A percentile compares a stretch with the other conserved stretches of the same genome.
These are phyloP conservation scores for Lymantria dispar DNA, from an alignment of 2,888 invertebrate species.

Conservation along the genomic window DNA sequence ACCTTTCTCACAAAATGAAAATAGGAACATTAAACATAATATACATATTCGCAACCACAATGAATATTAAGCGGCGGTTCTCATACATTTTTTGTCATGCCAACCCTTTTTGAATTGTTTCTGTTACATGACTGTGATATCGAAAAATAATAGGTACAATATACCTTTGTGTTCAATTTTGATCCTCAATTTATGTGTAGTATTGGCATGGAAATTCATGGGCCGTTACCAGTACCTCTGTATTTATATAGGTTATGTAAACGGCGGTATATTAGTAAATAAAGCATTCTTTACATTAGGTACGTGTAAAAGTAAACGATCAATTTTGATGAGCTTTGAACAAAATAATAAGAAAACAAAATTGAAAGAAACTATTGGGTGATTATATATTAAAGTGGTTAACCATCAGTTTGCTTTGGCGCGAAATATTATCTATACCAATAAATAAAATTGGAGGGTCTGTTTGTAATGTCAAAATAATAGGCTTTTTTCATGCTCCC, in stretches of 20 bases:
- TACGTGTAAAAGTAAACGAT: too few relatives aligned
- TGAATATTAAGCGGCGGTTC: constrained; percentile 35
- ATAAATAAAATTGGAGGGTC: too few relatives aligned
- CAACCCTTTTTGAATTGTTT: constrained; percentile 41
- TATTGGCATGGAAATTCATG: constrained; percentile 24
- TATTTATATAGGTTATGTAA: constrained; percentile 15
- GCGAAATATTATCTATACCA: too few relatives aligned
- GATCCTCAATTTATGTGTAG: constrained; percentile 33
- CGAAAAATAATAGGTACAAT: constrained; percentile 35
- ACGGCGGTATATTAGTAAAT: constrained; percentile 13
- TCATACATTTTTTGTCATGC: constrained; percentile 29
- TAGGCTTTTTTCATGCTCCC: too few relatives aligned
- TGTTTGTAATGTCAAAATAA: too few relatives aligned
- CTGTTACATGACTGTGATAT: constrained; percentile 29
- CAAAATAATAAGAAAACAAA: too few relatives aligned
- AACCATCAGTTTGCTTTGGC: too few relatives aligned
- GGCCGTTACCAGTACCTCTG: constrained; percentile 13
- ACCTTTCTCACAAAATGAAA: constrained; percentile 16
- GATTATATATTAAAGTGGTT: too few relatives aligned
- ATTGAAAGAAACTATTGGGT: too few relatives aligned
- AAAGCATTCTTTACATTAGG: background rate
- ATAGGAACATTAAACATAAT: constrained; percentile 26
- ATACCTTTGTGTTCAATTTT: constrained; percentile 36
- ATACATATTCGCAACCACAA: constrained; percentile 26
- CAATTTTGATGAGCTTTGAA: too few relatives aligned